Evolutionary conservation across 1,140 invertebrate genomes (phyloP).

Genomic region (Meteorus sp.): DNA sequence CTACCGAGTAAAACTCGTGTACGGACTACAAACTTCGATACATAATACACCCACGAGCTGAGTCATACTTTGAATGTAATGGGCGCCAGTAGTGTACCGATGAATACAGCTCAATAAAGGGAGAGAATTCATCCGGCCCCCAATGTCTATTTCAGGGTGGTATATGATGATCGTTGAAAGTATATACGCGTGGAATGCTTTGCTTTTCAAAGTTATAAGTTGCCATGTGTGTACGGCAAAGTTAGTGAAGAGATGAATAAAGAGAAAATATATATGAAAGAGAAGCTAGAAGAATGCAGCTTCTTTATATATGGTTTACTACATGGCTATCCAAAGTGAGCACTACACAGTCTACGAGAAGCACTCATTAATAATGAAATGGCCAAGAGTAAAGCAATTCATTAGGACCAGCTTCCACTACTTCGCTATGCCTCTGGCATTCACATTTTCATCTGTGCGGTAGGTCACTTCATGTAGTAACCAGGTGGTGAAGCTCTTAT

Average conservation of each 20-base stretch:
- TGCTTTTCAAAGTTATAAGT: slow-evolving; percentile 14
- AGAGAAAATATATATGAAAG: not conserved
- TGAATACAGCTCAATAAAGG: not conserved
- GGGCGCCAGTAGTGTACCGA: slow-evolving; percentile 1
- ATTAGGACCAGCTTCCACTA: no score
- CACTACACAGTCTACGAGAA: no score
- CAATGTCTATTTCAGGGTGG: slow-evolving; percentile 11
- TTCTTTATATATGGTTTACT: no score
- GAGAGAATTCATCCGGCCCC: slow-evolving; percentile 1
- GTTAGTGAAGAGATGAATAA: not conserved
- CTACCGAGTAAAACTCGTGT: slow-evolving; percentile 1
- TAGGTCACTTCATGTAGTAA: no score
- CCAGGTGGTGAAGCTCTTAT: no score
- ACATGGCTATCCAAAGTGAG: no score
- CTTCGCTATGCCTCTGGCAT: no score
- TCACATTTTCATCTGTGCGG: no score
- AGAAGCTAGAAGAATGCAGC: no score
- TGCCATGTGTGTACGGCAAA: slow-evolving; percentile 8
- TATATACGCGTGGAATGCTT: slow-evolving; percentile 11
- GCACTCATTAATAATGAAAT: no score
- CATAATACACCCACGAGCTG: slow-evolving; percentile 11
- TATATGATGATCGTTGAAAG: slow-evolving; percentile 5
- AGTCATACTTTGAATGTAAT: slow-evolving; percentile 16
- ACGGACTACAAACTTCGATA: slow-evolving; percentile 6
- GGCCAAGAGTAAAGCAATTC: no score